These are phyloP conservation scores for Mastacembelus armatus DNA, from an alignment of 2,797 vertebrate species.

Conservation along the genomic window DNA sequence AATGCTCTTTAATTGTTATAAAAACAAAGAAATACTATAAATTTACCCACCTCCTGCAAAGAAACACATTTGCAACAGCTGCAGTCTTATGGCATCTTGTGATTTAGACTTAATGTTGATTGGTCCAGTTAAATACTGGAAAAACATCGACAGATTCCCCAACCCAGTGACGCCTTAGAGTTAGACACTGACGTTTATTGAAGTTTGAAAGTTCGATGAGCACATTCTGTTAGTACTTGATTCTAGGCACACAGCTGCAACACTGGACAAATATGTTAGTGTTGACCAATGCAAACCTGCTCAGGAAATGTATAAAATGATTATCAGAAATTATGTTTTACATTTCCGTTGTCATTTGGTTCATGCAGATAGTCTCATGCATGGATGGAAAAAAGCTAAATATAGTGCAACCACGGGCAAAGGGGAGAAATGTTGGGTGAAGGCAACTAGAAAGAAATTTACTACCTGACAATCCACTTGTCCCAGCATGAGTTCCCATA, in stretches of 20 bases:
- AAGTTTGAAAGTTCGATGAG: conserved; percentile 24
- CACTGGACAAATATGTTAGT: not conserved
- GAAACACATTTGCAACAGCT: not conserved
- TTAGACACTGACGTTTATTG: conserved; percentile 24
- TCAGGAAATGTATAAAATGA: conserved; percentile 20
- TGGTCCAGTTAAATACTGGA: too few relatives aligned
- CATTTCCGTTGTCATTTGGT: conserved; percentile 28
- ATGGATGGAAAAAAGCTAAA: conserved; percentile 47
- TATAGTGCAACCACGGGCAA: conserved; percentile 51
- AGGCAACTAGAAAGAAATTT: conserved; percentile 76
- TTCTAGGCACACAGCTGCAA: conserved; percentile 21
- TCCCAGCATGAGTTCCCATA: conserved; percentile 87
- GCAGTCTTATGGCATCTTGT: not conserved
- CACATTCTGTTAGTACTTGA: conserved; percentile 59
- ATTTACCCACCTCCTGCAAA: not conserved
- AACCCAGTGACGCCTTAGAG: not conserved
- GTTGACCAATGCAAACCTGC: conserved; percentile 23
- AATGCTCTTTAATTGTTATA: not conserved
- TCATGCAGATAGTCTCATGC: conserved; percentile 76
- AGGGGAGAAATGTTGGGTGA: conserved; percentile 49
- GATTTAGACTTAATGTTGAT: not conserved
- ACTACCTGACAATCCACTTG: conserved; percentile 87
- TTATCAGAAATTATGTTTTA: not conserved
- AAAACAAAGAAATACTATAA: not conserved
- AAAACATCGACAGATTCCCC: conserved; percentile 23